phyloP scores from a whole-genome alignment of 2,888 invertebrate genomes.

The Lomographa bimaculata region DNA sequence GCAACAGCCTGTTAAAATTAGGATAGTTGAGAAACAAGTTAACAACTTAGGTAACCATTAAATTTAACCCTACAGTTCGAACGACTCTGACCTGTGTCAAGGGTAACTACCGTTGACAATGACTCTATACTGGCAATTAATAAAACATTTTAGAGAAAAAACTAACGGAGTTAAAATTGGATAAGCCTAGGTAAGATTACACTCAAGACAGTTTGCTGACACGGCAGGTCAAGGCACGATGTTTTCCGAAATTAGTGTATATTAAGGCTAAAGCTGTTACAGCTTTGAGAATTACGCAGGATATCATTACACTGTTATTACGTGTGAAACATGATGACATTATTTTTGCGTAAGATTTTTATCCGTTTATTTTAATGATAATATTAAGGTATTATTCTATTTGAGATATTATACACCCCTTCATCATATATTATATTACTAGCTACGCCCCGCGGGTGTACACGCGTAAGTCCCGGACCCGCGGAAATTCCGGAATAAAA shows the following conservation, averaged over 20 bases:
- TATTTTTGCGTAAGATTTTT: no score
- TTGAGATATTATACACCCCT: no score
- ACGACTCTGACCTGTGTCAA: conserved; percentile 35
- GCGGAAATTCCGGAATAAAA: no score
- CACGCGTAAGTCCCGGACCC: no score
- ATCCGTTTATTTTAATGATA: no score
- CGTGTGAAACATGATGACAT: no score
- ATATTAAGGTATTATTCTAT: no score
- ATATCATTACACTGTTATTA: no score
- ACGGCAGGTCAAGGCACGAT: conserved; percentile 21
- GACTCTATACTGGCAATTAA: conserved; percentile 32
- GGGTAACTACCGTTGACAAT: conserved; percentile 31
- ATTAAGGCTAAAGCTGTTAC: conserved; percentile 12
- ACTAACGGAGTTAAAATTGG: conserved; percentile 31
- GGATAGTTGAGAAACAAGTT: conserved; percentile 21
- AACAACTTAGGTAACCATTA: conserved; percentile 8
- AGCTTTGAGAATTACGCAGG: no score
- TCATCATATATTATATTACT: no score
- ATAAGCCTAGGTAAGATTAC: conserved; percentile 17
- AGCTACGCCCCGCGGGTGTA: no score
- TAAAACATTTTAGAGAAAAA: conserved; percentile 27
- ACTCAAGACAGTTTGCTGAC: conserved; percentile 19
- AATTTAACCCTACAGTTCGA: conserved; percentile 16
- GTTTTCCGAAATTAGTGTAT: conserved; percentile 15
- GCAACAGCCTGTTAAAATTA: conserved; percentile 20